Base-by-base conservation (phyloP, 2,113 vertebrate species). In the Picathartes gymnocephalus region DNA sequence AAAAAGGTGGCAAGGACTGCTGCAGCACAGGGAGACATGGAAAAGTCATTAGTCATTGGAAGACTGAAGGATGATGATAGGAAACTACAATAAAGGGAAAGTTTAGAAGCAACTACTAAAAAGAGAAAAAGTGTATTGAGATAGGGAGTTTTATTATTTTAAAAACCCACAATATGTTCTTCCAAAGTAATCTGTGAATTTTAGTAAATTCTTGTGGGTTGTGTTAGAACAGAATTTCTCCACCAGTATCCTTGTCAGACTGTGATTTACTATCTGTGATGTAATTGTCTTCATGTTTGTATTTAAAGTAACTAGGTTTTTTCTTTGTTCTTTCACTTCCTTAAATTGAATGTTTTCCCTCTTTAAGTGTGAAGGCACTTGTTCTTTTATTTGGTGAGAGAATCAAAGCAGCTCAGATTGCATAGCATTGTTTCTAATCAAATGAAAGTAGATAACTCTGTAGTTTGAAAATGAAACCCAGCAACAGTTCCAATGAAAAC, bases 391-490 rank as follows among this genome's bases (percentile, higher is more conserved):
- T 95, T 93, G 70, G 81, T 85, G 77, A 92, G 90, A 93, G 87
- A 90, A 91, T 95, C 91, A 85, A 95, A 95, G 93, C 77, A 66
- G 45, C 72, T 91, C 65, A 80, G 91, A 94, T 93, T 95, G 93
- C 88, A 89, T 45, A 70, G 80, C 88, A 95, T 95, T 96, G 95
- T 95, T 78, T 91, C 82, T 95, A 94, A 96, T 93, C 95, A 86
- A 96, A 93, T 95, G 93, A 95, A 94, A 97, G 81, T 15, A 91
- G 95, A 96, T 96, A 96, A 93, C 56, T 87, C 87, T 86, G 88
- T 91, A 88, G 95, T 91, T 95, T 91, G 91, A 93, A 96, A 95
- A 86, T 90, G 72, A 95, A 96, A 93, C 76, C 65, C 84, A 95
- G 80, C 81, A 96, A 90, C 61, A 4, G 50, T 81, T 95, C 79